phyloP scores from a whole-genome alignment of 2,888 invertebrate genomes.

The Aleiodes leptofemur region DNA sequence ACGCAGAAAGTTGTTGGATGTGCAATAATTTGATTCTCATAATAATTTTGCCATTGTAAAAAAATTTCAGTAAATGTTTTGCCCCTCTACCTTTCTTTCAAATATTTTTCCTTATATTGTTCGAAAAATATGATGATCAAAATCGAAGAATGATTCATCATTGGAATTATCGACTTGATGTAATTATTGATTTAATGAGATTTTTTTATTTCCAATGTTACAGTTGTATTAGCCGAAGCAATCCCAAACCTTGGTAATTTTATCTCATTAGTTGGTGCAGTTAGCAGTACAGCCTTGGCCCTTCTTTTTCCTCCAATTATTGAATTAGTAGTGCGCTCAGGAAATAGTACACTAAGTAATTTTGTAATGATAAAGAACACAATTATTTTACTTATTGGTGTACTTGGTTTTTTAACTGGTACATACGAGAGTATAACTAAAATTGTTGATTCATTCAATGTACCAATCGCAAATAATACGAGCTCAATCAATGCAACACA shows the following conservation, averaged over 20 bases:
- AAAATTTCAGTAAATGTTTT: too few species aligned
- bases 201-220: conserved; percentile 59
- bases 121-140: too few species aligned
- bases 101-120: too few species aligned
- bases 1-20: too few species aligned
- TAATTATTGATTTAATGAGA: not conserved
- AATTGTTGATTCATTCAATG: conserved; percentile 77
- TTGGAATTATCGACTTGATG: too few species aligned
- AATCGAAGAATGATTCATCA: too few species aligned
- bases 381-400: conserved; percentile 81
- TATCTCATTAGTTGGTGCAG: conserved; percentile 93
- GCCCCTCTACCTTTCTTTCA: too few species aligned
- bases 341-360: conserved; percentile 77
- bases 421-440: conserved; percentile 84
- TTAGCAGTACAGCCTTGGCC: conserved; percentile 91
- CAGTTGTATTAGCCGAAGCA: conserved; percentile 90
- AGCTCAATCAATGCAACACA: conserved; percentile 2
- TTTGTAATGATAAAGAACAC: conserved; percentile 78
- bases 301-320: conserved; percentile 92
- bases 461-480: not conserved
- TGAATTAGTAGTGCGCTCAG: conserved; percentile 84
- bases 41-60: too few species aligned
- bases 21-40: too few species aligned
- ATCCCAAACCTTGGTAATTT: conserved; percentile 91
- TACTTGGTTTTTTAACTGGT: conserved; percentile 85